Percentiles rank a stretch among this genome's conserved stretches.
Evolutionary conservation across 2,797 vertebrate species (phyloP).

Genomic region (Phataginus tricuspis): DNA sequence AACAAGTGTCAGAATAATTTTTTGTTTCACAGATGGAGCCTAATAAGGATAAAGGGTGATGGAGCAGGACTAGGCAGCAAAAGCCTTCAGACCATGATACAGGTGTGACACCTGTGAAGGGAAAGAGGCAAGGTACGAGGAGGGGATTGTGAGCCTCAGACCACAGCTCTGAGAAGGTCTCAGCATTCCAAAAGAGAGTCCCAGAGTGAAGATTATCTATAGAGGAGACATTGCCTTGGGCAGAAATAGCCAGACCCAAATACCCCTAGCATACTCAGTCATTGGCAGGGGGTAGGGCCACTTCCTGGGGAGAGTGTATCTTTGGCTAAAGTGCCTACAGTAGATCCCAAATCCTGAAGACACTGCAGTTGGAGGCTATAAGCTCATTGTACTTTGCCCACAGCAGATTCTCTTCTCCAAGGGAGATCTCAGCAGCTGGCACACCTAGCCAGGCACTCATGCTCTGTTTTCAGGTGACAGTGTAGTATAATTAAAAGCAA

Average conservation of each 20-base stretch:
- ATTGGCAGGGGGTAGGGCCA: neutral
- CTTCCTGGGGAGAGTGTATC: neutral
- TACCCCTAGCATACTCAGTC: neutral
- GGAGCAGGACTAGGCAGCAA: neutral
- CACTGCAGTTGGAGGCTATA: neutral
- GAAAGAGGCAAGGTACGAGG: neutral
- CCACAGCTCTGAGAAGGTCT: constrained; percentile 9
- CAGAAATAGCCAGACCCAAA: constrained; percentile 5
- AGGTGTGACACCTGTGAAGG: neutral
- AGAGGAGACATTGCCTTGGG: neutral
- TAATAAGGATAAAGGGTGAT: neutral
- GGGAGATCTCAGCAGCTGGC: neutral
- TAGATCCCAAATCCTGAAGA: neutral
- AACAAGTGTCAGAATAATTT: neutral
- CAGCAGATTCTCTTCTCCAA: neutral
- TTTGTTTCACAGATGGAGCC: constrained; percentile 2
- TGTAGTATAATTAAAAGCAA: neutral
- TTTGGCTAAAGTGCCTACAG: neutral
- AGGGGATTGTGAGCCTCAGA: neutral
- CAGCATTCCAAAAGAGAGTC: neutral
- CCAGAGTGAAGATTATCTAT: neutral
- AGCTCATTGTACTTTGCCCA: neutral
- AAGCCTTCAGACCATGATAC: neutral
- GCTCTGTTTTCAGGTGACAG: constrained; percentile 10
- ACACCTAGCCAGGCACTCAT: neutral